Conservation (phyloP, 2,113 vertebrate genomes). For the Pituophis catenifer region DNA sequence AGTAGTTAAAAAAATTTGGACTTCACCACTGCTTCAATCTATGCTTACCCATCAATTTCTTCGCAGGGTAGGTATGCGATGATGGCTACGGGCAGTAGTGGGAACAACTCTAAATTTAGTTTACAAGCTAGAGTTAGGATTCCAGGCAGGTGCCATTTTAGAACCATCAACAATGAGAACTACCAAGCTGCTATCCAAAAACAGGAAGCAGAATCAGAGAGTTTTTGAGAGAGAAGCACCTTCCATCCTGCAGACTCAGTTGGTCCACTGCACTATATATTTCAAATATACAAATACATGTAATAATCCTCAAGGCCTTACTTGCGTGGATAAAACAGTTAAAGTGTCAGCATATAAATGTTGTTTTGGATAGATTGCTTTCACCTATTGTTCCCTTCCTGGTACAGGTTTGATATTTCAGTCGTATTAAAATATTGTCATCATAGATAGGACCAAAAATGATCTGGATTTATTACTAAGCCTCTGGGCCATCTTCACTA, state of each 20-base stretch:
- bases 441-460: neutral
- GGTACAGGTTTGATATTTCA: constrained; percentile 10
- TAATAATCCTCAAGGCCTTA: neutral
- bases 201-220: neutral
- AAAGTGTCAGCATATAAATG: neutral
- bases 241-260: neutral
- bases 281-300: neutral
- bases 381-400: neutral
- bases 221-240: neutral
- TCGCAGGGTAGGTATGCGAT: neutral
- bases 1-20: too few species aligned
- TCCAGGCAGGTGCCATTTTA: neutral
- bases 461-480: neutral
- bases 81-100: neutral
- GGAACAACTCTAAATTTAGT: neutral
- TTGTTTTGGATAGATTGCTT: neutral
- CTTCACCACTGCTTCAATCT: neutral
- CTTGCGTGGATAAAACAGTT: neutral
- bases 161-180: neutral
- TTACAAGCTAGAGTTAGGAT: neutral
- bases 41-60: neutral
- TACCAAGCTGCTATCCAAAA: neutral
- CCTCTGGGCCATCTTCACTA: neutral
- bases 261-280: neutral
- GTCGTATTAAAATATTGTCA: constrained; percentile 10